Evolutionary conservation across 2,113 vertebrate genomes (phyloP), one percentile per base, ranked within the genome.

Genomic region (Tretioscincus oriximinensis): DNA sequence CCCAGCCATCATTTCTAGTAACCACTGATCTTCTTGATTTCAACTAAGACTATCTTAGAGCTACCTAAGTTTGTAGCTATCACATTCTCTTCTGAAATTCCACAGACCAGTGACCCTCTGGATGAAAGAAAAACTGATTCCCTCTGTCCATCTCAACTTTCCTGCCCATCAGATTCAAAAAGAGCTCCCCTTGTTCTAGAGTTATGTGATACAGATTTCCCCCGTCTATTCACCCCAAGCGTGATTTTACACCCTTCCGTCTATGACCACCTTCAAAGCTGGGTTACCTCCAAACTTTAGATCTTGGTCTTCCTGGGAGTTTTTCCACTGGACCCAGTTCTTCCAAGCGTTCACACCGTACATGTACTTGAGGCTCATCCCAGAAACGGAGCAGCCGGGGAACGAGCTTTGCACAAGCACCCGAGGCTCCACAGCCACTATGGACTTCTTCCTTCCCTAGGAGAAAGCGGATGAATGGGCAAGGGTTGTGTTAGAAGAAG

Each of bases 341-440:
- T 96, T 98, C 98, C 98, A 99, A 73, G 98, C 97, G 0, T 99
- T 97, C 1, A 99, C 95, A 22, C 98, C 98, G 0, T 99, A 99
- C 90, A 97, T 95, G 20, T 96, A 96, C 84, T 97, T 41, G 0
- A 99, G 90, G n/a, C 95, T 95, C 92, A 95, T 95, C 70, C 94
- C 96, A 64, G 95, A 92, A 29, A 95, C 94, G 20, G 94, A 95
- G 73, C 94, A 94, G 0, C 96, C 93, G 0, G 94, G 95, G 85
- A 95, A 94, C 74, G 93, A 92, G 86, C 93, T 91, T 87, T 91
- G 87, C 91, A 92, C 18, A 89, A 95, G 89, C 86, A 87, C 93
- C 79, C 91, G 89, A 35, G 91, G 93, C 64, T 93, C 93, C 71
- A 94, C 83, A 70, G 95, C 21, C 24, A 90, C 93, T 3, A 94